phyloP scores from a whole-genome alignment of 2,113 vertebrate species.

The Lathamus discolor region DNA sequence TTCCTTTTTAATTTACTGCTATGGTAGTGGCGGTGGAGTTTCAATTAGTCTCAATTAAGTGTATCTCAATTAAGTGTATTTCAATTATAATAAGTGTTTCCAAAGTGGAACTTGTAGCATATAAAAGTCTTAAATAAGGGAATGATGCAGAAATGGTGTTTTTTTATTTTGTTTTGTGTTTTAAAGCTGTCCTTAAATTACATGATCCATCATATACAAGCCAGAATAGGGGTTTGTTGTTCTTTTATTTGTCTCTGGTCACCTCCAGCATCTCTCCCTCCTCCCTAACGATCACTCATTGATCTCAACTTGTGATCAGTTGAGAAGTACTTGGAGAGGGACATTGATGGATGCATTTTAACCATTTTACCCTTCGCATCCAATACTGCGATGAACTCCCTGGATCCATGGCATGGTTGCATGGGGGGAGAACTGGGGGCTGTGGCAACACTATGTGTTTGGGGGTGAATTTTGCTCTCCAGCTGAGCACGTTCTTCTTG shows the following conservation, averaged over 20 bases:
- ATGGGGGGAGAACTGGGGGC: background rate
- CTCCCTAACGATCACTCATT: constrained; percentile 79
- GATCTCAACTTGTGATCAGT: constrained; percentile 86
- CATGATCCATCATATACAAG: constrained; percentile 63
- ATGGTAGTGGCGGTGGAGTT: background rate
- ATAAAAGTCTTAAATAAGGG: background rate
- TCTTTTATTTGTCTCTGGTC: constrained; percentile 74
- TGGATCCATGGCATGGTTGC: constrained; percentile 52
- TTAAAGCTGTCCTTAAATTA: constrained; percentile 71
- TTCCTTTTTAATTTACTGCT: constrained; percentile 26
- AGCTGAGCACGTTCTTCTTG: background rate
- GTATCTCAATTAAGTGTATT: constrained; percentile 41
- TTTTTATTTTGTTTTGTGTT: background rate
- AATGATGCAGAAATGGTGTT: background rate
- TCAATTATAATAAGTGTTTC: constrained; percentile 28
- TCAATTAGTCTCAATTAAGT: constrained; percentile 41
- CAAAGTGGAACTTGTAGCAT: constrained; percentile 1
- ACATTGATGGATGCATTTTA: constrained; percentile 85
- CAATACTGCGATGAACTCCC: constrained; percentile 80
- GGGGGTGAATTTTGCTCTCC: background rate
- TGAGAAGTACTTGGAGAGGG: constrained; percentile 81
- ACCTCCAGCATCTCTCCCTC: constrained; percentile 69
- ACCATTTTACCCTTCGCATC: constrained; percentile 77
- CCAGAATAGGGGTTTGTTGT: constrained; percentile 75
- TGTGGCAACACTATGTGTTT: fast-evolving